Evolutionary conservation across 2,797 vertebrate genomes (phyloP).

Genomic region (Pyrrhura leucotis): DNA sequence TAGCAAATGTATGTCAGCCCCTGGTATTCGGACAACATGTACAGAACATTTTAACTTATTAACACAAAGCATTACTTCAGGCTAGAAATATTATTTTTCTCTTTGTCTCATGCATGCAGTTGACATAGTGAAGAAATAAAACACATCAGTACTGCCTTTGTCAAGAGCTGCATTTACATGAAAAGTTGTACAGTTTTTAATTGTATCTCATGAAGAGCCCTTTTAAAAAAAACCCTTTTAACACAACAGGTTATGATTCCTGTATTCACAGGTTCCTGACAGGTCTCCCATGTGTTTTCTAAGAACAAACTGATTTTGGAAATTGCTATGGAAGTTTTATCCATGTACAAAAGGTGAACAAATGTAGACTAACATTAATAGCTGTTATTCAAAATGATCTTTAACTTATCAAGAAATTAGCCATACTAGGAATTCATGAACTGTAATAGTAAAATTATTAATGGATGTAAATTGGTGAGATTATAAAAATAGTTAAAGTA

Average conservation of each 20-base stretch:
- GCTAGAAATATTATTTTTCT: neutral
- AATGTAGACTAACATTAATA: neutral
- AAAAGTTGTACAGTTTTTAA: neutral
- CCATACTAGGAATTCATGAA: neutral
- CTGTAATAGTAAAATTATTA: neutral
- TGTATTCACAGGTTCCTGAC: neutral
- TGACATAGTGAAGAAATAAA: neutral
- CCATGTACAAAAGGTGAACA: neutral
- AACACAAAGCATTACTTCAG: conserved; percentile 34
- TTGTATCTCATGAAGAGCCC: neutral
- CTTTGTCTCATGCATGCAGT: conserved; percentile 3
- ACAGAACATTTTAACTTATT: conserved; percentile 43
- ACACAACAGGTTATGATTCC: neutral
- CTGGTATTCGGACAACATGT: neutral
- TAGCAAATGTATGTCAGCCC: conserved; percentile 13
- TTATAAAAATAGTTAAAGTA: neutral
- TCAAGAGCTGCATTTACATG: neutral
- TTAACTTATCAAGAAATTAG: neutral
- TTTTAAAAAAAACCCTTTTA: neutral
- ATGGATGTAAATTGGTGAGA: neutral
- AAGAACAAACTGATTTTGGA: neutral
- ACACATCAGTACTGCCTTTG: neutral
- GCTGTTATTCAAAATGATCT: neutral
- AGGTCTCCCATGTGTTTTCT: neutral
- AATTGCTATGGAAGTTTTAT: neutral